phyloP scores from a whole-genome alignment of 2,113 vertebrate genomes.

The Toxotes chatareus region DNA sequence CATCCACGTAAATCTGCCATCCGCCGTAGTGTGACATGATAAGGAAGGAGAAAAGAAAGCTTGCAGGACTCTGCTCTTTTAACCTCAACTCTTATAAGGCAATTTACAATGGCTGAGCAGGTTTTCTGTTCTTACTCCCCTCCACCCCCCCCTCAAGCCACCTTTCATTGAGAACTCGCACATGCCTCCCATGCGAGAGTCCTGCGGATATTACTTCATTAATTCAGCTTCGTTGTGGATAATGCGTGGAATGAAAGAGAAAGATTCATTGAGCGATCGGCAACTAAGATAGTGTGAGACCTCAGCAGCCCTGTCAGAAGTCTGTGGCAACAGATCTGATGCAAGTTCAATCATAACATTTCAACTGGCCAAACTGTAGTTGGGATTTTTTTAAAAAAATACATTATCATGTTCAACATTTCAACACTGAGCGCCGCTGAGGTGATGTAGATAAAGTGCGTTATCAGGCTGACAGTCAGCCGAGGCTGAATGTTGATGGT shows the following conservation, averaged over 20 bases:
- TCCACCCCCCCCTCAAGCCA: slow-evolving; percentile 5
- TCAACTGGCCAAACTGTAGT: slow-evolving; percentile 41
- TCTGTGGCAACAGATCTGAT: slow-evolving; percentile 65
- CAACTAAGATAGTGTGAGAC: slow-evolving; percentile 59
- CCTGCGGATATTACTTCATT: slow-evolving; percentile 40
- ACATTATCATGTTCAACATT: background rate
- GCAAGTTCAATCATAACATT: slow-evolving; percentile 64
- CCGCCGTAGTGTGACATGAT: slow-evolving; percentile 50
- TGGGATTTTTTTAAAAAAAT: background rate
- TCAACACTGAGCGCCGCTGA: slow-evolving; percentile 24
- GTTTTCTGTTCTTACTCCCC: slow-evolving; percentile 1
- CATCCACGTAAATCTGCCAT: slow-evolving; percentile 73
- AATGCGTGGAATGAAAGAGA: slow-evolving; percentile 64
- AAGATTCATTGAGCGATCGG: slow-evolving; percentile 65
- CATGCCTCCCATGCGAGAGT: slow-evolving; percentile 19
- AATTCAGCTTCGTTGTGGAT: slow-evolving; percentile 7
- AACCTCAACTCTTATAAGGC: slow-evolving; percentile 36
- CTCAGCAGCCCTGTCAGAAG: slow-evolving; percentile 36
- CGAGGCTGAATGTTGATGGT: slow-evolving; percentile 31
- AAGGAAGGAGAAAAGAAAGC: slow-evolving; percentile 14
- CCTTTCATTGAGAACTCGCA: slow-evolving; percentile 26
- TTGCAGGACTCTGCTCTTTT: slow-evolving; percentile 31
- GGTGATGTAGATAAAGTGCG: slow-evolving; percentile 50
- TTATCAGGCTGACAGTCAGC: slow-evolving; percentile 53
- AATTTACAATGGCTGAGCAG: slow-evolving; percentile 35